Conservation (phyloP, 2,797 vertebrate genomes). For the Intellagama lesueurii region DNA sequence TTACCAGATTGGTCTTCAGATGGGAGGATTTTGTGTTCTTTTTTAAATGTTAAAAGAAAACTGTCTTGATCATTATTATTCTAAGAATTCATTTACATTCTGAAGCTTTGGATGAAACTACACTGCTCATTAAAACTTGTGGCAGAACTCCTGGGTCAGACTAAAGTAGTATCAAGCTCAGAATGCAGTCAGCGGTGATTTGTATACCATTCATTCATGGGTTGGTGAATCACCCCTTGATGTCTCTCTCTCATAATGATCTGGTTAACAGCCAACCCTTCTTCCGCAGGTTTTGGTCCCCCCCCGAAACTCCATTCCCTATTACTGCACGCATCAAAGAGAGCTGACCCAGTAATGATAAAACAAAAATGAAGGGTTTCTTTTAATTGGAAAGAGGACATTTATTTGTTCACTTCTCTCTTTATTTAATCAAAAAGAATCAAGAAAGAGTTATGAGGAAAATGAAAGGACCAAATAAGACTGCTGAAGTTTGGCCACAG, state of each 20-base stretch:
- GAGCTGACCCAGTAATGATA: constrained; percentile 6
- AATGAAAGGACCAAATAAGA: background rate
- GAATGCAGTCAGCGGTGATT: background rate
- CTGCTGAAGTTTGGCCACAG: background rate
- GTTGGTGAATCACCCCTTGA: background rate
- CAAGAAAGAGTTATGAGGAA: background rate
- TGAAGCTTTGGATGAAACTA: constrained; percentile 19
- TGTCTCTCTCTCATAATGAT: background rate
- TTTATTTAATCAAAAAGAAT: background rate
- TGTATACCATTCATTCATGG: background rate
- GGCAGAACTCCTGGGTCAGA: background rate
- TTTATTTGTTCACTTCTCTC: background rate
- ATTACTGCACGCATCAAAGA: constrained; percentile 13
- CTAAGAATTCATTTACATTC: background rate
- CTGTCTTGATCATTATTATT: background rate
- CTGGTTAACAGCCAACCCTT: background rate
- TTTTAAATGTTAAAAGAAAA: background rate
- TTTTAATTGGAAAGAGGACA: background rate
- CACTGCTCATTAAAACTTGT: constrained; percentile 9
- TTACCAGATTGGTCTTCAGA: background rate
- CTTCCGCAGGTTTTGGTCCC: constrained; percentile 5
- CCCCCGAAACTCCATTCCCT: background rate
- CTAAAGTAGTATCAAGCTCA: background rate
- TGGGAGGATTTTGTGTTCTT: background rate
- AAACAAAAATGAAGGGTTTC: background rate